phyloP scores from a whole-genome alignment of 2,113 vertebrate species.

The Zapornia atra region DNA sequence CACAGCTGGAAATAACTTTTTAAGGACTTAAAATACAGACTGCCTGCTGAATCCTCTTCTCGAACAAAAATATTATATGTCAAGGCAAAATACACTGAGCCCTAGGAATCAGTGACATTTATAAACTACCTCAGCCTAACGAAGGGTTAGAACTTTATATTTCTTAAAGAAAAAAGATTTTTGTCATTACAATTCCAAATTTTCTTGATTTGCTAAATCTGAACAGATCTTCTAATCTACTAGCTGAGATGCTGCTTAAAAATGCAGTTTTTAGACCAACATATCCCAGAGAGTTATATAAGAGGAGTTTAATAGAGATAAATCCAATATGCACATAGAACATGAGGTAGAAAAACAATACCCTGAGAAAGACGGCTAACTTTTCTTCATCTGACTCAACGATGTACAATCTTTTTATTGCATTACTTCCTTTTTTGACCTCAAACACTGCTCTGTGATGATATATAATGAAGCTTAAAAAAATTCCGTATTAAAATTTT shows the following conservation, averaged over 20 bases:
- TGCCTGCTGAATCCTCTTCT: not conserved
- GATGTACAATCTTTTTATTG: not conserved
- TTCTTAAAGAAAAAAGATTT: not conserved
- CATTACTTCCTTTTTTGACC: not conserved
- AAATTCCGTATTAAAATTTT: not conserved
- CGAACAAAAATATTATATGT: not conserved
- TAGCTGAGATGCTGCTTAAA: not conserved
- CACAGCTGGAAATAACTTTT: conserved; percentile 20
- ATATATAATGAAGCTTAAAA: not conserved
- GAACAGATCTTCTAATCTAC: conserved; percentile 9
- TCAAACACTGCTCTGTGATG: not conserved
- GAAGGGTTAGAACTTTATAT: not conserved
- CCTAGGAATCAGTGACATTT: not conserved
- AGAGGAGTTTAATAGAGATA: not conserved
- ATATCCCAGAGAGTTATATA: conserved; percentile 14
- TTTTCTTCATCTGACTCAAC: not conserved
- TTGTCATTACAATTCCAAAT: not conserved
- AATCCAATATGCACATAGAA: not conserved
- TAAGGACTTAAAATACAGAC: conserved; percentile 23
- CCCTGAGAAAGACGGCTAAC: not conserved
- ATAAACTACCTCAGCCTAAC: not conserved
- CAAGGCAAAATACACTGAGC: not conserved
- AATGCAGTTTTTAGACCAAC: not conserved
- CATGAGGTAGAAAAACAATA: not conserved
- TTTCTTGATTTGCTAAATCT: conserved; percentile 9